Base-by-base conservation (phyloP, 1,140 invertebrate species). In the Rhopalosiphum padi region DNA sequence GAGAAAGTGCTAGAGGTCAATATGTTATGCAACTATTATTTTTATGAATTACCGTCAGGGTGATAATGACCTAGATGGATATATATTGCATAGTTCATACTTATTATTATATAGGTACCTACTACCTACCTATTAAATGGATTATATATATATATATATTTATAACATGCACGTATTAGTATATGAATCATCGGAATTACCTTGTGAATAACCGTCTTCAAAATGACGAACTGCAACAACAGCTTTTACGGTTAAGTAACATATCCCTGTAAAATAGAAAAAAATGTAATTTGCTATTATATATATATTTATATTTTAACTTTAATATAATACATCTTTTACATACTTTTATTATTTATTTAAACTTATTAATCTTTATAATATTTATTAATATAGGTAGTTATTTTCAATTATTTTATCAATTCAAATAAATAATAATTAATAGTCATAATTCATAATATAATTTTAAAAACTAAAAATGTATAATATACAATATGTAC, bases 171-270 rank as follows among this genome's bases (percentile, higher is more conserved):
- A n/a, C 15, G 30, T 77, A 77, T 77, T n/a, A 77, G 30, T 15
- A 77, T 48, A 51, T 90, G 89, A 90, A 90, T 90, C 89, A 90
- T 68, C 22, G 35, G 46, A 86, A 41, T 93, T 93, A 93, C 91
- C 91, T 93, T 55, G 91, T 93, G 91, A 53, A 68, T 86, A 85
- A 93, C 48, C 35, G 82, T 53, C 43, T 30, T 93, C 77, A 25
- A 35, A 86, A 25, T 86, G 91, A 55, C 82, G 91, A 53, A 93
- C 77, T 53, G 68, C 91, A 15, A 41, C 82, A 30, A 46, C 82
- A 25, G 37, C 46, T 48, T 83, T 92, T 37, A 83, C 68, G 90
- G 90, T 85, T 86, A 93, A 55, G 82, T 53, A 93, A 93, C 82
- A 93, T 86, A 93, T 93, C 48, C 91, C 91, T 93, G 82, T 9